A percentile compares a stretch with the other conserved stretches of the same genome.
Conservation (phyloP, 2,113 vertebrate genomes). For the Picathartes gymnocephalus region DNA sequence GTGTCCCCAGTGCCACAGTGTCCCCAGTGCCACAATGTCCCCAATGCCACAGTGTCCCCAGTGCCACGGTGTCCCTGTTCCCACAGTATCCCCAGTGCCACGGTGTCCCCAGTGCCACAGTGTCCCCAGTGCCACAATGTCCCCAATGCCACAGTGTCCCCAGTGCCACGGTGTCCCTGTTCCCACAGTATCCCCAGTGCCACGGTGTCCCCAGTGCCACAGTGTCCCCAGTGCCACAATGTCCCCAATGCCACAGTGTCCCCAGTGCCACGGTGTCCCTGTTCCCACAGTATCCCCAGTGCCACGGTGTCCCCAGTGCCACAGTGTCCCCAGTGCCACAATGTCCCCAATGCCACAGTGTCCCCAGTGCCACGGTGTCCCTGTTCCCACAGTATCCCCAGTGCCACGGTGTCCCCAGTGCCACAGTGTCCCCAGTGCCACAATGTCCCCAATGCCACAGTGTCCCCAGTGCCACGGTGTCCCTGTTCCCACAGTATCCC, state of each 20-base stretch:
- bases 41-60: accelerated
- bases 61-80: background rate
- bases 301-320: background rate
- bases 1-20: accelerated
- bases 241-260: background rate
- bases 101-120: accelerated
- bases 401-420: background rate
- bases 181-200: accelerated
- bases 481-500: background rate
- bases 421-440: background rate
- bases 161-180: accelerated
- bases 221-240: background rate
- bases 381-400: background rate
- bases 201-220: background rate
- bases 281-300: accelerated
- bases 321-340: background rate
- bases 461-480: background rate
- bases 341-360: background rate
- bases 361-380: accelerated
- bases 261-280: accelerated
- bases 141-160: background rate
- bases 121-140: too few species aligned
- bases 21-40: too few species aligned
- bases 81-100: background rate
- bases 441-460: background rate